Base-by-base conservation (phyloP, 2,113 vertebrate species). In the Microtus oregoni region DNA sequence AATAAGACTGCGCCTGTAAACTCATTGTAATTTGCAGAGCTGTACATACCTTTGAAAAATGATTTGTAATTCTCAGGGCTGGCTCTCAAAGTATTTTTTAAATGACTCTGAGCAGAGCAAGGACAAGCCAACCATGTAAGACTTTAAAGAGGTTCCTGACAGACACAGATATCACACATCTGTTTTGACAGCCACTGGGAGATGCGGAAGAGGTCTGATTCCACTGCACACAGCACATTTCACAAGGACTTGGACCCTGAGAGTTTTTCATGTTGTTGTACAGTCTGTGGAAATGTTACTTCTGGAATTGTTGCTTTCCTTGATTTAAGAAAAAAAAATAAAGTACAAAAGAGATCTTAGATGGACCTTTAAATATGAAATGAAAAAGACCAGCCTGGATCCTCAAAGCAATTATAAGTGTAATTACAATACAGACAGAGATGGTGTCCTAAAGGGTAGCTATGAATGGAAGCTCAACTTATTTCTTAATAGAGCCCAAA, bases 61-160 rank as follows among this genome's bases (percentile, higher is more conserved):
- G 95, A 97, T 98, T 98, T 98, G 76, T 47, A 73, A 89, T 97
- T 96, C 77, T 98, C 97, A 96, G 91, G 95, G 94, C 97, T 97
- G 96, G 90, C 96, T 96, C 97, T 98, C 90, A 97, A 98, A 92
- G 22, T 83, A 93, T 95, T 96, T 97, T 98, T 98, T 95, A 98
- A 98, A 95, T 92, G 96, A 95, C 95, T 97, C 72, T 72, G 41
- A 94, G 92, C 92, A 28, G 88, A 79, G 86, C 75, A 78, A 98
- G 96, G 81, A 81, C 97, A 97, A 96, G 95, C 65, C 94, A 92
- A 89, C 94, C 91, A 91, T 52, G 73, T 9, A 32, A 78, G 7
- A 1, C 50, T 97, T 83, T 95, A 97, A 98, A 98, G 96, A 96
- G 95, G 77, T 86, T 78, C 75, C 94, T 91, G 94, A 95, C 95